phyloP scores from a whole-genome alignment of 1,140 invertebrate genomes.

The Rhagoletis pomonella region DNA sequence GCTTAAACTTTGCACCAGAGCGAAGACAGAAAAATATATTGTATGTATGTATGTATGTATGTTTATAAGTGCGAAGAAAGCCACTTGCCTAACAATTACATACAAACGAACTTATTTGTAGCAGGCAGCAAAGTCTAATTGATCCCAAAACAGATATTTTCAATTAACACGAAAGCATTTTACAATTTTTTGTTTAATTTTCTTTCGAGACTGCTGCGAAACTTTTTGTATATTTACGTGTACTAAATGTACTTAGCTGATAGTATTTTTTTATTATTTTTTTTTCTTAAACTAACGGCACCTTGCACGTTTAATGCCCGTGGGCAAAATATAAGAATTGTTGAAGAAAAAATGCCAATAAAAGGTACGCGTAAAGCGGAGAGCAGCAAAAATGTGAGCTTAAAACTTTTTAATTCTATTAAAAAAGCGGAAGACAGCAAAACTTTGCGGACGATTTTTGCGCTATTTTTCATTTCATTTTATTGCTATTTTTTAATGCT shows the following conservation, averaged over 20 bases:
- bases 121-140: constrained; percentile 65
- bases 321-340: constrained; percentile 55
- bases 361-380: constrained; percentile 47
- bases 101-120: neutral
- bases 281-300: constrained; percentile 54
- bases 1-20: constrained; percentile 16
- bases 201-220: constrained; percentile 49
- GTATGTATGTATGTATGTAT: neutral
- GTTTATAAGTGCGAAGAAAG: neutral
- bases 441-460: constrained; percentile 57
- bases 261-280: constrained; percentile 17
- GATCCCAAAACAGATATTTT: constrained; percentile 74
- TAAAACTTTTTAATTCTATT: constrained; percentile 72
- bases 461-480: constrained; percentile 38
- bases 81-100: neutral
- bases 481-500: neutral
- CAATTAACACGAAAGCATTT: constrained; percentile 74
- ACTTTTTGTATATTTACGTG: neutral
- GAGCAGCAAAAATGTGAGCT: neutral
- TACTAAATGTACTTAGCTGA: neutral
- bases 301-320: constrained; percentile 69
- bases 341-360: constrained; percentile 58
- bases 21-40: neutral
- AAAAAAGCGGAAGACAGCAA: constrained; percentile 61
- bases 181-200: constrained; percentile 52